These are phyloP conservation scores for Microcebus tavaratra DNA, from an alignment of 2,113 vertebrate species.

Conservation along the genomic window DNA sequence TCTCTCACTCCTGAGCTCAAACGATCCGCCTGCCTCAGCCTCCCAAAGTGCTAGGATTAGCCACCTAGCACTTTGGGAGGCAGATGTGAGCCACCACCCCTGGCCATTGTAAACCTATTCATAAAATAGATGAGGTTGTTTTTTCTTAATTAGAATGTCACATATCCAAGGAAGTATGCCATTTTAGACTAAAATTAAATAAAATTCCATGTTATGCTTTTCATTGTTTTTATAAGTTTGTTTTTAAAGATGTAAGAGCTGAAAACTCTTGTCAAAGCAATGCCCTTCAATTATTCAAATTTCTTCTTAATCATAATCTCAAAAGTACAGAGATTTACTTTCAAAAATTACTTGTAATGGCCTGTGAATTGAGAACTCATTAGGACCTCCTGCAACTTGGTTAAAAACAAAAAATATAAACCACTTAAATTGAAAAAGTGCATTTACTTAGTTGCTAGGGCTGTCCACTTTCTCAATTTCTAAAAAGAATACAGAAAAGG, in stretches of 20 bases:
- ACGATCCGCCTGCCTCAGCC: too few species aligned
- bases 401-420: background rate
- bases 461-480: too few species aligned
- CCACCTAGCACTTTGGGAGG: too few species aligned
- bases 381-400: background rate
- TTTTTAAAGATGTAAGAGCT: background rate
- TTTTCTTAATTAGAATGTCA: background rate
- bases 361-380: background rate
- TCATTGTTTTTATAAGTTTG: background rate
- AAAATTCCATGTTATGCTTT: background rate
- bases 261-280: background rate
- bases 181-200: background rate
- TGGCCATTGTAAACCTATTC: background rate
- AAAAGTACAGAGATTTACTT: background rate
- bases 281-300: background rate
- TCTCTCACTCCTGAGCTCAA: too few species aligned
- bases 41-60: too few species aligned
- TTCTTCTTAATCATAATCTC: background rate
- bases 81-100: too few species aligned
- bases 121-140: background rate
- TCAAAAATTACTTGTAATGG: background rate
- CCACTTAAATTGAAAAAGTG: background rate
- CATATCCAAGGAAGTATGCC: background rate
- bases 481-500: too few species aligned
- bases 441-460: too few species aligned